Percentiles rank a stretch among this genome's conserved stretches.
Conservation (phyloP, 2,797 vertebrate genomes). For the Chromobotia macracanthus region DNA sequence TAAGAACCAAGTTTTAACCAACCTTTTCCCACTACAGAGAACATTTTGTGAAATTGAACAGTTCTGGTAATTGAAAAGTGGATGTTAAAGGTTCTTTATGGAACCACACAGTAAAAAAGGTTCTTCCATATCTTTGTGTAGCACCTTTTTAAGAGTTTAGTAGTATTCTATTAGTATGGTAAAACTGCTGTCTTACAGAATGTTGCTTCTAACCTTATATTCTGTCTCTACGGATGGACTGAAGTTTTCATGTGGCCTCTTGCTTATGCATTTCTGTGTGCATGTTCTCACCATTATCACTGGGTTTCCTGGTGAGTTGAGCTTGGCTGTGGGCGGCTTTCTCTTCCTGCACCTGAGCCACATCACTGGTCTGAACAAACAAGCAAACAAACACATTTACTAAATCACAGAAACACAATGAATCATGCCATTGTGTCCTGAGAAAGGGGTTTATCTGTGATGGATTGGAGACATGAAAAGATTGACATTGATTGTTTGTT, state of each 20-base stretch:
- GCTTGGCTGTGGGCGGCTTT: conserved; percentile 77
- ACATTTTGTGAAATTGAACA: too few relatives aligned
- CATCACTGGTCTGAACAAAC: conserved; percentile 83
- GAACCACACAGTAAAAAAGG: too few relatives aligned
- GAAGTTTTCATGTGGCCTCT: background rate
- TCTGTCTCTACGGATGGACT: too few relatives aligned
- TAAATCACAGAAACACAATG: background rate
- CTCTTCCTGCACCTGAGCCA: conserved; percentile 92
- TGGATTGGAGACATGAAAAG: background rate
- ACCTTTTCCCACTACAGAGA: too few relatives aligned
- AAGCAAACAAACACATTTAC: conserved; percentile 18
- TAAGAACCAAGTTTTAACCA: too few relatives aligned
- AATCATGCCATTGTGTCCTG: background rate
- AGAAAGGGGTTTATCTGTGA: conserved; percentile 21
- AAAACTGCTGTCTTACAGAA: too few relatives aligned
- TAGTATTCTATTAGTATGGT: too few relatives aligned
- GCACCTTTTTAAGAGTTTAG: too few relatives aligned
- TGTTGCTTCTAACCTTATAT: too few relatives aligned
- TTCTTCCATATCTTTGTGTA: too few relatives aligned
- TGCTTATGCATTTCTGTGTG: background rate
- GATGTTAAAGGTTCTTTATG: too few relatives aligned
- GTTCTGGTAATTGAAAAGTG: too few relatives aligned
- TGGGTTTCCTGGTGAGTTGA: conserved; percentile 83
- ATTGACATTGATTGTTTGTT: background rate
- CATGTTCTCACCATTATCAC: conserved; percentile 85